Percentiles rank a stretch among this genome's conserved stretches.
Conservation (phyloP, 2,113 vertebrate genomes). For the Corythornis cristatus region DNA sequence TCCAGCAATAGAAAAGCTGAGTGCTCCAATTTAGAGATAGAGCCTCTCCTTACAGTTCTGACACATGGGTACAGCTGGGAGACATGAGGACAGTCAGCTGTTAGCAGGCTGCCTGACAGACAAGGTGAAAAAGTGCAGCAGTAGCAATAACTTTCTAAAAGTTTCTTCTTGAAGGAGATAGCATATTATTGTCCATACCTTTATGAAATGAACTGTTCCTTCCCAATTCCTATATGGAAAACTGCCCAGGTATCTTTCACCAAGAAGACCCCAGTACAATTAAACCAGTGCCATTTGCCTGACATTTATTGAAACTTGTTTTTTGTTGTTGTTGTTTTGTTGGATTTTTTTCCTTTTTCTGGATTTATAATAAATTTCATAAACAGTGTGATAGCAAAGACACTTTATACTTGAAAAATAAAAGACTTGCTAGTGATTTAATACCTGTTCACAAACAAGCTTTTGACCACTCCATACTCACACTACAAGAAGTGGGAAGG, state of each 20-base stretch:
- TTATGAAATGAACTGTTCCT: not conserved
- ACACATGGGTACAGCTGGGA: not conserved
- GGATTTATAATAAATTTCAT: not conserved
- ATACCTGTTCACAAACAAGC: not conserved
- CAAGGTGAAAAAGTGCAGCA: not conserved
- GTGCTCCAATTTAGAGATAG: not conserved
- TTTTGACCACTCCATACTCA: not conserved
- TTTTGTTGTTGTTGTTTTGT: no score
- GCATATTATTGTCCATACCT: not conserved
- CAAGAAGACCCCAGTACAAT: not conserved
- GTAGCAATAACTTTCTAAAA: not conserved
- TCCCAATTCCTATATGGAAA: not conserved
- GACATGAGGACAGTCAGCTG: accelerated
- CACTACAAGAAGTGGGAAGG: not conserved
- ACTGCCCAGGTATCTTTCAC: not conserved
- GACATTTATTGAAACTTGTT: not conserved
- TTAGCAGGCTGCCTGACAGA: not conserved
- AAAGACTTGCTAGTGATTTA: not conserved
- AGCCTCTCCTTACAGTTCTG: not conserved
- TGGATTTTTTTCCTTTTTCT: not conserved
- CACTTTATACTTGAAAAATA: not conserved
- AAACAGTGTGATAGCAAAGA: not conserved
- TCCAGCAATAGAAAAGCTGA: not conserved
- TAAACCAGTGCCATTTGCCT: not conserved
- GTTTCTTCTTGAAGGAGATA: not conserved